Base-by-base conservation (phyloP, 53 echinoderm and acorn worm species). In the Temnopleurus reevesii region DNA sequence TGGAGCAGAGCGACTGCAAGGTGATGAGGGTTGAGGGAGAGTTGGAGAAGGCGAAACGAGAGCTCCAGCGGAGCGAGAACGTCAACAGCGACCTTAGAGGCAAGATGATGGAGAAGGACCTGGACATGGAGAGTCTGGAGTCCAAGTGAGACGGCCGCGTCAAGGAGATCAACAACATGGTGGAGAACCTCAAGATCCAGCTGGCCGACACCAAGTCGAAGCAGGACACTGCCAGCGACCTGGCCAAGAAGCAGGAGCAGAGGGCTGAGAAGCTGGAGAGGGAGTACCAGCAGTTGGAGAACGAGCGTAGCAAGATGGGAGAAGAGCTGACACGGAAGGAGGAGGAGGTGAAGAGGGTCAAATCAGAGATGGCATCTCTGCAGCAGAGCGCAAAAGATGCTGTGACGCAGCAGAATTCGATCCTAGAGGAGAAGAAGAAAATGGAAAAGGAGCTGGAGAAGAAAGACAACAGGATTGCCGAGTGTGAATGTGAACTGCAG, bases 1-100 rank as follows among this genome's bases (percentile, higher is more conserved):
- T 92, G 38, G 97, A 97, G 36, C 93, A 95, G 58, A 89, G 93
- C 59, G 89, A 91, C 29, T 93, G 92, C 91, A 97, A 97, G 77
- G 76, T 95, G 26, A 85, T 33, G 61, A 59, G 90, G 8, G 76
- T 97, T 24, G 97, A 97, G 79, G 86, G 76, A 28, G 95, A 97
- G 90, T 23, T 95, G 34, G 86, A 89, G 41, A 94, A 95, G 71
- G 30, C 86, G 15, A 97, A 95, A 76, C 66, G 77, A 26, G 97
- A 97, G 4, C 56, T 90, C 21, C 93, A 95, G 81, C 93, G 92
- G 76, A 91, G 91, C 12, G 97, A 97, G 53, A 89, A 91, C 30
- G 77, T 90, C 46, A 90, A 83, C 49, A 89, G 90, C 34, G 95
- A 95, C 89, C 76, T 95, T 12, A 71, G 84, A 47, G 91, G 95